Evolutionary conservation across 2,888 invertebrate genomes (phyloP).

Genomic region (Microplitis manilae): DNA sequence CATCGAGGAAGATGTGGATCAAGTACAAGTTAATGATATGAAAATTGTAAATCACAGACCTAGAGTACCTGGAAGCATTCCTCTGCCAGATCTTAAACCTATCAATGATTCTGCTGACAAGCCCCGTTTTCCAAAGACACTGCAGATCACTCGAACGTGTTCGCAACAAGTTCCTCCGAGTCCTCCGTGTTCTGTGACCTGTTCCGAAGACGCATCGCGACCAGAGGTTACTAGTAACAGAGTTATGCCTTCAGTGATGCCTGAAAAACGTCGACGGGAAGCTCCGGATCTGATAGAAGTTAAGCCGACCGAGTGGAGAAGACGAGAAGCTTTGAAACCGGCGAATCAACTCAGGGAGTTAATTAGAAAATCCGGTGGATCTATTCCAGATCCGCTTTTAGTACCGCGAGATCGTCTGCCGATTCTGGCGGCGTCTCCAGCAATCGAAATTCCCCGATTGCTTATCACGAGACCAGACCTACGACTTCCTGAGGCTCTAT

Average conservation of each 20-base stretch:
- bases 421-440: conserved; percentile 81
- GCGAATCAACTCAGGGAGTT: conserved; percentile 82
- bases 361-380: conserved; percentile 78
- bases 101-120: conserved; percentile 19
- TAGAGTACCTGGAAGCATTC: conserved; percentile 43
- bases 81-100: conserved; percentile 40
- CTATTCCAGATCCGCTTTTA: conserved; percentile 86
- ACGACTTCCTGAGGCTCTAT: conserved; percentile 81
- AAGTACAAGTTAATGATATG: conserved; percentile 37
- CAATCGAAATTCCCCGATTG: conserved; percentile 83
- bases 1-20: conserved; percentile 46
- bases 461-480: conserved; percentile 82
- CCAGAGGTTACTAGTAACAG: conserved; percentile 57
- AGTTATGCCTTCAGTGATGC: conserved; percentile 34
- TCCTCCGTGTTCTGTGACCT: conserved; percentile 79
- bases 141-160: conserved; percentile 58
- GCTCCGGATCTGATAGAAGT: conserved; percentile 39
- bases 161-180: conserved; percentile 79
- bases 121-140: not conserved
- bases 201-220: conserved; percentile 81
- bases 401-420: conserved; percentile 85
- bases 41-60: conserved; percentile 26
- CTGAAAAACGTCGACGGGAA: conserved; percentile 30
- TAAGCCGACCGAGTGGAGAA: conserved; percentile 32
- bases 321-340: conserved; percentile 69